Conservation (phyloP, 2,797 vertebrate genomes). For the Pygocentrus nattereri region DNA sequence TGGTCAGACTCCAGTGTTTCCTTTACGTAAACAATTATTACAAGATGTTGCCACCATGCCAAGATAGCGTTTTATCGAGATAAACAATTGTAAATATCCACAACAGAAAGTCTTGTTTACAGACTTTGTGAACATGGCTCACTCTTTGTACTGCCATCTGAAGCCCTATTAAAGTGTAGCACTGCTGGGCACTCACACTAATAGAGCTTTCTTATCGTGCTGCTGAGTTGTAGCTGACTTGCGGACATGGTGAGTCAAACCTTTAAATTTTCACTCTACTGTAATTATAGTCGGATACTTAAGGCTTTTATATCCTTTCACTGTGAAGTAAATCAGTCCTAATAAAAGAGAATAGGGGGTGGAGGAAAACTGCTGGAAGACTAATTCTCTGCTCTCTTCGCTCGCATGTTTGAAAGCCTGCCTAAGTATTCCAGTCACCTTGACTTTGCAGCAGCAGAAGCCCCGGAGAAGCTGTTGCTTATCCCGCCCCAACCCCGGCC, state of each 20-base stretch:
- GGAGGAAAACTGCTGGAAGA: conserved; percentile 80
- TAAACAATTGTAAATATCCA: conserved; percentile 76
- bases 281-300: conserved; percentile 84
- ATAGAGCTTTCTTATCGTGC: conserved; percentile 76
- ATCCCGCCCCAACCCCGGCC: conserved; percentile 84
- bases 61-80: conserved; percentile 77
- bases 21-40: conserved; percentile 80
- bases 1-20: conserved; percentile 6
- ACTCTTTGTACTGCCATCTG: conserved; percentile 74
- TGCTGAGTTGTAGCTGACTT: conserved; percentile 79
- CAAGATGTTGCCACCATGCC: conserved; percentile 72
- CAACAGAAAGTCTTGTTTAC: conserved; percentile 79
- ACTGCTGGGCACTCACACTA: conserved; percentile 69
- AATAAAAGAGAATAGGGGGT: conserved; percentile 82
- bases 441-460: conserved; percentile 84
- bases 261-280: conserved; percentile 84
- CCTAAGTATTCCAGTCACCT: conserved; percentile 85
- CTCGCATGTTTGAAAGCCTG: conserved; percentile 75
- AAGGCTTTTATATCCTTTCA: conserved; percentile 87
- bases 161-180: conserved; percentile 78
- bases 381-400: conserved; percentile 78
- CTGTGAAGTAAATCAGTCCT: conserved; percentile 85
- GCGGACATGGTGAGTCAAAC: conserved; percentile 86
- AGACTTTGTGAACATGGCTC: conserved; percentile 72
- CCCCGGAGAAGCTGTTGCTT: conserved; percentile 82